Evolutionary conservation across 1,140 invertebrate genomes (phyloP).

Genomic region (Chironomus tepperi): DNA sequence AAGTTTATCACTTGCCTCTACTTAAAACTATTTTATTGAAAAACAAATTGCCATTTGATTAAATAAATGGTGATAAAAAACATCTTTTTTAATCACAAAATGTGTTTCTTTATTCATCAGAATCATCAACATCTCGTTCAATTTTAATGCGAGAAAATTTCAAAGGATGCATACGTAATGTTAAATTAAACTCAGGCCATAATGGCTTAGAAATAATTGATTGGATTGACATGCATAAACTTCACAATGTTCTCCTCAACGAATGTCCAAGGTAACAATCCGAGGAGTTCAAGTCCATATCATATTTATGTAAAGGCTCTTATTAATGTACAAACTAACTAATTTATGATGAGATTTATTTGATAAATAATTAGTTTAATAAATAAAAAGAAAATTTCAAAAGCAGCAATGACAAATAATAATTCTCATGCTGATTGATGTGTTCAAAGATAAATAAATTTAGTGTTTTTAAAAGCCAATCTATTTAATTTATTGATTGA

Average conservation of each 20-base stretch:
- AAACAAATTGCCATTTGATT: too few relatives aligned
- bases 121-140: slow-evolving; percentile 55
- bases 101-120: slow-evolving; percentile 42
- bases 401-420: too few relatives aligned
- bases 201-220: slow-evolving; percentile 48
- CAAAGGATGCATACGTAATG: slow-evolving; percentile 82
- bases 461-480: too few relatives aligned
- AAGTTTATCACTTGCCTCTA: slow-evolving; percentile 2
- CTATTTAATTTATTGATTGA: too few relatives aligned
- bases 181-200: slow-evolving; percentile 52
- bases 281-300: too few relatives aligned
- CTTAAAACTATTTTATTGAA: neutral
- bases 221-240: slow-evolving; percentile 73
- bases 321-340: too few relatives aligned
- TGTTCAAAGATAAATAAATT: too few relatives aligned
- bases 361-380: too few relatives aligned
- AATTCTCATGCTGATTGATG: too few relatives aligned
- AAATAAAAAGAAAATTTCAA: too few relatives aligned
- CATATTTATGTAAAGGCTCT: too few relatives aligned
- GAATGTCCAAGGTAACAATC: slow-evolving; percentile 56
- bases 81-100: slow-evolving; percentile 26
- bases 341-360: too few relatives aligned
- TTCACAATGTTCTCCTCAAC: slow-evolving; percentile 75
- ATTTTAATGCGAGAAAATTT: slow-evolving; percentile 67
- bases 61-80: neutral